phyloP scores from a whole-genome alignment of 1,140 invertebrate genomes.

The Globodera rostochiensis region DNA sequence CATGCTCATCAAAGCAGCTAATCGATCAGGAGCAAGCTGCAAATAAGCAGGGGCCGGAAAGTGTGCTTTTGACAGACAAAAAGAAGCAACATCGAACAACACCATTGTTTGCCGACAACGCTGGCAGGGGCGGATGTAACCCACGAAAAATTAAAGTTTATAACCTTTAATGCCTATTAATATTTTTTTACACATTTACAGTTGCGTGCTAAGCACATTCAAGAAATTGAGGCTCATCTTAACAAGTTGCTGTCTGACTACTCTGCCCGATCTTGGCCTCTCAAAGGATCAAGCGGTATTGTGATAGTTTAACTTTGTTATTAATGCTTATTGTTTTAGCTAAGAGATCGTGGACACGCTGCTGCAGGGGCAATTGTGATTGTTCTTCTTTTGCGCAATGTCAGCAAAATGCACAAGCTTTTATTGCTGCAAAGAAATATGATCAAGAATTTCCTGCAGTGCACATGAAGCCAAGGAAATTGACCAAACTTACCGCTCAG shows the following conservation, averaged over 20 bases:
- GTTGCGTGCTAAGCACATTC: background rate
- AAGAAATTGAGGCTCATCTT: background rate
- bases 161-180: too few relatives aligned
- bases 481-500: background rate
- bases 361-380: background rate
- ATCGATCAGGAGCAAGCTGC: too few relatives aligned
- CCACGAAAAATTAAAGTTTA: too few relatives aligned
- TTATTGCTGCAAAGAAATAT: background rate
- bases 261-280: background rate
- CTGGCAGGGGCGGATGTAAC: too few relatives aligned
- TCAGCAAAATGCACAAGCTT: background rate
- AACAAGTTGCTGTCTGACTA: background rate
- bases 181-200: background rate
- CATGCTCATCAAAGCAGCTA: too few relatives aligned
- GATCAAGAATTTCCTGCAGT: background rate
- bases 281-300: background rate
- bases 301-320: background rate
- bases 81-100: too few relatives aligned
- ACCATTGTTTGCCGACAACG: too few relatives aligned
- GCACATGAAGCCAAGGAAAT: background rate
- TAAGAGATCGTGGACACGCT: background rate
- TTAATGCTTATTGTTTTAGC: background rate
- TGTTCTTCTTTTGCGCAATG: background rate
- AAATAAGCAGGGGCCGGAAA: too few relatives aligned
- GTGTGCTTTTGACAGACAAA: too few relatives aligned